Percentiles rank a stretch among this genome's conserved stretches.
Conservation (phyloP, 1,140 invertebrate genomes). For the Doryteuthis pealeii region DNA sequence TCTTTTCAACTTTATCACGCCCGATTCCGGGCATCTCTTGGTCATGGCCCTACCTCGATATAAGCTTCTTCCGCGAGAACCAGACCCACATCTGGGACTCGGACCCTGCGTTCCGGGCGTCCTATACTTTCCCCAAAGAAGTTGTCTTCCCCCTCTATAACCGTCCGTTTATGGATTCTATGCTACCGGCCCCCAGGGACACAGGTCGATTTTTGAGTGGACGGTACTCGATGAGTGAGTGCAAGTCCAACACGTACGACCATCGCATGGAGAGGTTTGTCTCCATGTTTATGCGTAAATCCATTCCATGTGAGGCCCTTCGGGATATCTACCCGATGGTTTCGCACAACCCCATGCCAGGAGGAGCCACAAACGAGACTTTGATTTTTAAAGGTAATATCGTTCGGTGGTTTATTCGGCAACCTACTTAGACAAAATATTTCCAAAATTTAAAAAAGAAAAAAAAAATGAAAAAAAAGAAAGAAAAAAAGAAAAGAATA, state of each 20-base stretch:
- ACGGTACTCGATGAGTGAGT: slow-evolving; percentile 22
- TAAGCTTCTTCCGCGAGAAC: slow-evolving; percentile 34
- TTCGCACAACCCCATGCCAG: neutral
- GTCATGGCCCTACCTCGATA: slow-evolving; percentile 36
- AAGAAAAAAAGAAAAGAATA: too few relatives aligned
- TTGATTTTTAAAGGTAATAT: slow-evolving; percentile 4
- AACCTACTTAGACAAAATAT: too few relatives aligned
- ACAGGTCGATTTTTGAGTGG: slow-evolving; percentile 9
- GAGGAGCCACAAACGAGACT: neutral
- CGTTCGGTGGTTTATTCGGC: neutral
- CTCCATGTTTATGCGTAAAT: neutral
- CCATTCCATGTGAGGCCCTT: neutral
- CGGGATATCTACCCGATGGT: neutral
- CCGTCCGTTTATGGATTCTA: slow-evolving; percentile 24
- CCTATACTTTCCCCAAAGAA: slow-evolving; percentile 17
- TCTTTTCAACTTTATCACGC: slow-evolving; percentile 16
- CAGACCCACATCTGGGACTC: slow-evolving; percentile 37
- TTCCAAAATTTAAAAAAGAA: too few relatives aligned
- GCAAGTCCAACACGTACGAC: slow-evolving; percentile 23
- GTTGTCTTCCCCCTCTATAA: slow-evolving; percentile 27
- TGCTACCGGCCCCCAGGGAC: slow-evolving; percentile 28
- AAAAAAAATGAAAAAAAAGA: too few relatives aligned
- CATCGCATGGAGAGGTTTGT: slow-evolving; percentile 19
- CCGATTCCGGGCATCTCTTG: slow-evolving; percentile 18
- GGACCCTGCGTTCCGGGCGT: slow-evolving; percentile 5